These are phyloP conservation scores for Coremacera marginata DNA, from an alignment of 2,888 invertebrate genomes.

Conservation along the genomic window DNA sequence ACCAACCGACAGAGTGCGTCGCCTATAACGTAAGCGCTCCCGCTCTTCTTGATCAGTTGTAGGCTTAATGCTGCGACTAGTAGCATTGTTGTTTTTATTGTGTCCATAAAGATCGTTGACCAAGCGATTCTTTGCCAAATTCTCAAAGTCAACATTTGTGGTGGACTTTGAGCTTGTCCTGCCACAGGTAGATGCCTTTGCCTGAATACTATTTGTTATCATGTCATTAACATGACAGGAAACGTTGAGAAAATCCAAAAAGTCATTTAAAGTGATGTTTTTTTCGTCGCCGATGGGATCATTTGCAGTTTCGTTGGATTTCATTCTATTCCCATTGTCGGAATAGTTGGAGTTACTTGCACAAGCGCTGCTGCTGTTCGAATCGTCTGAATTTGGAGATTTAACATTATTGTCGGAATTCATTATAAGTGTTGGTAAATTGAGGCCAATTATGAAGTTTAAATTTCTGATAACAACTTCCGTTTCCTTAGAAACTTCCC, in stretches of 20 bases:
- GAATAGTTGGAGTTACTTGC: slow-evolving; percentile 6
- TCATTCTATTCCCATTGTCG: slow-evolving; percentile 40
- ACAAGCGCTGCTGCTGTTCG: background rate
- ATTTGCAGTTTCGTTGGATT: background rate
- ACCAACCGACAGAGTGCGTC: slow-evolving; percentile 14
- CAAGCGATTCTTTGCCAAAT: slow-evolving; percentile 63
- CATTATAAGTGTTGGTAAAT: slow-evolving; percentile 15
- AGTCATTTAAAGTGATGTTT: slow-evolving; percentile 65
- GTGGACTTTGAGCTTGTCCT: slow-evolving; percentile 35
- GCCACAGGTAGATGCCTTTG: slow-evolving; percentile 32
- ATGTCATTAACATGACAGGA: slow-evolving; percentile 69
- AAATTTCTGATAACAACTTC: slow-evolving; percentile 35
- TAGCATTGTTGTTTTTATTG: slow-evolving; percentile 37
- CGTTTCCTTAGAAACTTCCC: slow-evolving; percentile 40
- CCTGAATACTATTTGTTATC: slow-evolving; percentile 55
- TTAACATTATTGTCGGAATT: slow-evolving; percentile 2
- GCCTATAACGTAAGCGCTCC: slow-evolving; percentile 5
- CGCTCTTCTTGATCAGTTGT: background rate
- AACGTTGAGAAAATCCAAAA: slow-evolving; percentile 68
- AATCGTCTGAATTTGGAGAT: slow-evolving; percentile 16
- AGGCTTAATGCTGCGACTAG: slow-evolving; percentile 37
- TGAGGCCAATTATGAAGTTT: background rate
- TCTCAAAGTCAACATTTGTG: slow-evolving; percentile 58
- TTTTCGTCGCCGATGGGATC: slow-evolving; percentile 34
- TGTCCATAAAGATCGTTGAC: slow-evolving; percentile 60